Evolutionary conservation across 2,113 vertebrate species (phyloP).

Genomic region (Rafetus swinhoei): DNA sequence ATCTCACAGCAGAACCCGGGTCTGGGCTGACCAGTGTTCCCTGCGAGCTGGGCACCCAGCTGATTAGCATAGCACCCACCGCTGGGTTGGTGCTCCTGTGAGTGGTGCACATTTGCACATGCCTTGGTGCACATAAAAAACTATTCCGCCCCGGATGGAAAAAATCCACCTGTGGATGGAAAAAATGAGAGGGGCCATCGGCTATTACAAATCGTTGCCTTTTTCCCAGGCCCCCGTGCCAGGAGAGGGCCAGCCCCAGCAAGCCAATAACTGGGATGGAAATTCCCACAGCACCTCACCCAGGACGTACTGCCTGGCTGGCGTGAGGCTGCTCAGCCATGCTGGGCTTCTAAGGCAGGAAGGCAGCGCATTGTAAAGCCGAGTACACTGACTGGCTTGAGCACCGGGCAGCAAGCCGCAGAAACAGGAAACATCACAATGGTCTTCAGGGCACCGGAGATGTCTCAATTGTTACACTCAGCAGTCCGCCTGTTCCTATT

Average conservation of each 20-base stretch:
- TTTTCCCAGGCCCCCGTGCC: background rate
- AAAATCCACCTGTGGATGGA: no score
- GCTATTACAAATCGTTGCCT: accelerated
- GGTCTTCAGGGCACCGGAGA: conserved; percentile 71
- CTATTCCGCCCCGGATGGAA: no score
- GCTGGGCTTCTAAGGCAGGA: conserved; percentile 54
- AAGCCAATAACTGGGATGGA: background rate
- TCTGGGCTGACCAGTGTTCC: background rate
- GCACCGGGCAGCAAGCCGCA: conserved; percentile 38
- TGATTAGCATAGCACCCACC: no score
- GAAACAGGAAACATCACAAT: conserved; percentile 80
- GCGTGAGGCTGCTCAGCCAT: conserved; percentile 47
- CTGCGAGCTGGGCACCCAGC: no score
- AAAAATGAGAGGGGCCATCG: no score
- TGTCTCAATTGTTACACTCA: conserved; percentile 70
- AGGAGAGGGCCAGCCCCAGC: background rate
- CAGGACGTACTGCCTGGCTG: conserved; percentile 21
- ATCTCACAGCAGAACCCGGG: background rate
- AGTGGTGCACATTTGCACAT: no score
- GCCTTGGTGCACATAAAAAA: no score
- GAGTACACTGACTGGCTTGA: conserved; percentile 43
- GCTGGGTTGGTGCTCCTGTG: no score
- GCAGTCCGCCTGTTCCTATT: conserved; percentile 74
- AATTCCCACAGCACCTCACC: conserved; percentile 58
- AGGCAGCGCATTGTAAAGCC: conserved; percentile 71